Base-by-base conservation (phyloP, 2,113 vertebrate genomes). In the Alaudala cheleensis region DNA sequence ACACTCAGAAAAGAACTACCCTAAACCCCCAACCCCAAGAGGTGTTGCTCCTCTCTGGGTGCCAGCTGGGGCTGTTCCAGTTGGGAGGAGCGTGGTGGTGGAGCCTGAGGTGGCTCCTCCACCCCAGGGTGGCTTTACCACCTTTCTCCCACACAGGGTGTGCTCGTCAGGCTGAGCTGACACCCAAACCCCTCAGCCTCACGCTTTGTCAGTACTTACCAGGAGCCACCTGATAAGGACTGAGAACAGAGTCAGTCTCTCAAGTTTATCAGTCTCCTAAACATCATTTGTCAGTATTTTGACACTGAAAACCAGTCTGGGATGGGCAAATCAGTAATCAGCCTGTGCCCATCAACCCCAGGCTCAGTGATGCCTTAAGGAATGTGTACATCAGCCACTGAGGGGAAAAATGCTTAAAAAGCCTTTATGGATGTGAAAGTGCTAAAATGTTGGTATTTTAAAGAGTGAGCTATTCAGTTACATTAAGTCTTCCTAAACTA, bases 311-410 rank as follows among this genome's bases (percentile, higher is more conserved):
- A 92, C 74, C 70, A n/a, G 39, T 74, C 81, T 90, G 95, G 51
- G 78, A 96, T 90, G 24, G 78, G 44, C n/a, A 89, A 86, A 90
- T 50, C 88, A 89, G 77, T 94, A 97, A 97, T 82, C 72, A 94
- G 88, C 62, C 79, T 9, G 61, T 49, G 74, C 39, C 92, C 76
- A 92, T 47, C 45, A 89, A 58, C 12, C 23, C 88, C 89, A 47
- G 37, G 88, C 86, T 89, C 82, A 94, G 20, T 13, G 64, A 44
- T 80, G 77, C 64, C 76, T 40, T 81, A 47, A 65, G 66, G 40
- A 96, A 64, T 65, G 42, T 40, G 28, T 4, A 54, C 54, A 76
- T 22, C 42, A 72, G 60, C 26, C 60, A 67, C 17, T 34, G 81
- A 88, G 28, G 20, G 64, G 2, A 3, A 12, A 67, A 84, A 61